Conservation (phyloP, 2,113 vertebrate species). For the Erinaceus europaeus region DNA sequence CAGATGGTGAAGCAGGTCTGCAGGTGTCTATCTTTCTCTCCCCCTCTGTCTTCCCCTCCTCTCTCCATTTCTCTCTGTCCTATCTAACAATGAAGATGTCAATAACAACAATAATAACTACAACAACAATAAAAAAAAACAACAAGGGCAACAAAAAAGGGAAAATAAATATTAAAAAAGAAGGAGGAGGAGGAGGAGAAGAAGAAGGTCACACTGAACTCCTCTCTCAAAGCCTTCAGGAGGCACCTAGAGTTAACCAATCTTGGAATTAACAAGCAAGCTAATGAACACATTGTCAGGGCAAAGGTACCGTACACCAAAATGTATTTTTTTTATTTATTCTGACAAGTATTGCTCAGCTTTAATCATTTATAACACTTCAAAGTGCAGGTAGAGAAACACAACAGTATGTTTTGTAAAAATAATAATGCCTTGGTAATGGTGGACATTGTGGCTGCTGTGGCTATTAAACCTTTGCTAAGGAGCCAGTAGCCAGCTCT, state of each 20-base stretch:
- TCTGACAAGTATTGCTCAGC: constrained; percentile 13
- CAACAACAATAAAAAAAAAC: too few species aligned
- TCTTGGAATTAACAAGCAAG: constrained; percentile 42
- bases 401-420: constrained; percentile 34
- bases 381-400: constrained; percentile 27
- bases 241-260: constrained; percentile 29
- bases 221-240: background rate
- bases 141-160: too few species aligned
- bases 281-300: constrained; percentile 52
- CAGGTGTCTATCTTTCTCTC: too few species aligned
- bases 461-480: constrained; percentile 22
- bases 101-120: too few species aligned
- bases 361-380: constrained; percentile 60
- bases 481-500: background rate
- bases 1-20: too few species aligned
- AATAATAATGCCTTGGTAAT: constrained; percentile 22
- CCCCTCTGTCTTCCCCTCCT: too few species aligned
- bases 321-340: constrained; percentile 44
- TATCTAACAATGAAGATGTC: too few species aligned
- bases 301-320: constrained; percentile 39
- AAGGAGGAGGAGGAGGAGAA: too few species aligned
- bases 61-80: too few species aligned
- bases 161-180: too few species aligned
- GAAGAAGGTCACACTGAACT: background rate
- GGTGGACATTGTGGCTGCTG: background rate